Percentiles rank a stretch among this genome's conserved stretches.
These are phyloP conservation scores for Cynodonichthys magdalenae DNA, from an alignment of 2,797 vertebrate species.

Conservation along the genomic window DNA sequence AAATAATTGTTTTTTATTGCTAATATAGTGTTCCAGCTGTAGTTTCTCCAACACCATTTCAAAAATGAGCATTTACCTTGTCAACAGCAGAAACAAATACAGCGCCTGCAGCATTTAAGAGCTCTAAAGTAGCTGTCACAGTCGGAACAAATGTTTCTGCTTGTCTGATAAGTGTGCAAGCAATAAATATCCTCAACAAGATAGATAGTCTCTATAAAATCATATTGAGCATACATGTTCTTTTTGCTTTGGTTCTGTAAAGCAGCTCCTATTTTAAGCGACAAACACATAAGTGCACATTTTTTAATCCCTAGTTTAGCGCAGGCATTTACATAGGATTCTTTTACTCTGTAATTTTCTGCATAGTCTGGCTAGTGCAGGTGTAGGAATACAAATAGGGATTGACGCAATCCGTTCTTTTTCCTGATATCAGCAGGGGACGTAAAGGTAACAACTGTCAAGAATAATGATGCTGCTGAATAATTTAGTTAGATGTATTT, in stretches of 20 bases:
- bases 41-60: conserved; percentile 6
- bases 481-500: neutral
- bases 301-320: neutral
- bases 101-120: conserved; percentile 33
- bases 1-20: conserved; percentile 5
- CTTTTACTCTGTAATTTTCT: neutral
- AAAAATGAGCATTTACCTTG: conserved; percentile 40
- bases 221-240: neutral
- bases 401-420: neutral
- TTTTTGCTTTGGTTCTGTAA: neutral
- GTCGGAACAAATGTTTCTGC: conserved; percentile 19
- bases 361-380: neutral
- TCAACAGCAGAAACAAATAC: conserved; percentile 32
- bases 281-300: neutral
- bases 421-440: neutral
- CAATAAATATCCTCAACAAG: neutral
- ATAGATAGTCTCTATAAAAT: neutral
- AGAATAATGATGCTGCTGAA: neutral
- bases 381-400: neutral
- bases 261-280: no score
- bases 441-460: neutral
- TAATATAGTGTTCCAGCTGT: conserved; percentile 12
- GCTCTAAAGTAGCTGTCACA: conserved; percentile 16
- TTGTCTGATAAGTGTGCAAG: conserved; percentile 29
- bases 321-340: neutral